Conservation (phyloP, 2,113 vertebrate species). For the Centropus bengalensis region DNA sequence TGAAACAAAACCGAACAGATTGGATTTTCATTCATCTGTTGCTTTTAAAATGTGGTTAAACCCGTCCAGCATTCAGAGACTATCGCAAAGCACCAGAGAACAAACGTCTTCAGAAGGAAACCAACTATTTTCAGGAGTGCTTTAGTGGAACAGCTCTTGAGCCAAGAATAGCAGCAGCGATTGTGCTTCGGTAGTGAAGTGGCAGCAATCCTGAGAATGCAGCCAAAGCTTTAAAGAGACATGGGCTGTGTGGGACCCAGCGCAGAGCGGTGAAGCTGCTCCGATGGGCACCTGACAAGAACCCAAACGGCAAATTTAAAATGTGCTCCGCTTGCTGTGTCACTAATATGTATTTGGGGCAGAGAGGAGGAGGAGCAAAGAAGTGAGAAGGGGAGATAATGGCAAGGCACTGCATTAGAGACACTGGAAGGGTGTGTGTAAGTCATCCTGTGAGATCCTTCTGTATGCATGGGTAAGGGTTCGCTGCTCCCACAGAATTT, state of each 20-base stretch:
- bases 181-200: not conserved
- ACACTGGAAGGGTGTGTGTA: not conserved
- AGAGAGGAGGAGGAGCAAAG: not conserved
- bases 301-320: not conserved
- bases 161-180: conserved; percentile 33
- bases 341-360: conserved; percentile 44
- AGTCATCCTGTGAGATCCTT: not conserved
- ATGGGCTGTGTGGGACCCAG: not conserved
- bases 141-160: not conserved
- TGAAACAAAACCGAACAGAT: not conserved
- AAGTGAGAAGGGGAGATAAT: not conserved
- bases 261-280: not conserved
- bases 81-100: not conserved
- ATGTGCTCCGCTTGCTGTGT: not conserved
- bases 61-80: not conserved
- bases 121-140: not conserved
- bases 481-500: not conserved
- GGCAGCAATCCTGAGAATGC: not conserved
- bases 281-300: not conserved
- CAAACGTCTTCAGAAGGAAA: not conserved
- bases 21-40: not conserved
- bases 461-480: rapidly evolving
- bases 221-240: not conserved
- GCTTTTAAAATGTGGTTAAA: not conserved
- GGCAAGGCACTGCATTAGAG: not conserved